Base-by-base conservation (phyloP, 2,797 vertebrate species). In the Clarias platycephalus region DNA sequence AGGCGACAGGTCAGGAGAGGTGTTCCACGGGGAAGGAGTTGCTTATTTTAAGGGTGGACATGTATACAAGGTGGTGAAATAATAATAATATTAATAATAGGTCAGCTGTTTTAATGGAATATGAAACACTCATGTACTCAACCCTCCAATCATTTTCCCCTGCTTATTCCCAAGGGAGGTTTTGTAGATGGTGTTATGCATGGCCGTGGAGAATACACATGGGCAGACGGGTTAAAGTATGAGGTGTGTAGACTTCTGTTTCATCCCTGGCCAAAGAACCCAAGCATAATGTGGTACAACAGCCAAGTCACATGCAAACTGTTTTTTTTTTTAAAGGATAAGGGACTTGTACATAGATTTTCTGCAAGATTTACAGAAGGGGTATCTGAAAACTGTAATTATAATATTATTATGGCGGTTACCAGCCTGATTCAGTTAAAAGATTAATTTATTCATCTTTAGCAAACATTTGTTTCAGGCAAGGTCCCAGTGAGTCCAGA, bases 181-280 rank as follows among this genome's bases (percentile, higher is more conserved):
- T 98, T 98, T 93, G 96, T 94, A 40, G 93, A 94, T 77, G 97
- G 97, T 53, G 77, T 93, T 5, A 97, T 99, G 97, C 91, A 98
- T 0, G 97, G 97, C 81, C 87, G 15, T 55, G 98, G 98, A 20
- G 93, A 93, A 84, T 97, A 97, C 53, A 93, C 90, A 0, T 96
- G 93, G 95, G 87, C 93, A 18, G 93, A 94, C 15, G 96, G 97
- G 86, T 60, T 97, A 58, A 96, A 92, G 88, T 99, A 97, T 0
- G 94, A 98, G 96, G 97, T 98, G 94, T 89, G 81, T 18, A 20
- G n/a, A 71, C 18, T 62, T 64, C 26, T 76, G 6, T 2, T n/a
- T 57, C 20, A 71, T 49, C 22, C 64, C 7, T 60, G 26, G 8
- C 31, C 44, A 18, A n/a, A 80, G 13, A 40, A 64, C 13, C 67